These are phyloP conservation scores for Calameuta idolon DNA, from an alignment of 2,888 invertebrate genomes.

Conservation along the genomic window DNA sequence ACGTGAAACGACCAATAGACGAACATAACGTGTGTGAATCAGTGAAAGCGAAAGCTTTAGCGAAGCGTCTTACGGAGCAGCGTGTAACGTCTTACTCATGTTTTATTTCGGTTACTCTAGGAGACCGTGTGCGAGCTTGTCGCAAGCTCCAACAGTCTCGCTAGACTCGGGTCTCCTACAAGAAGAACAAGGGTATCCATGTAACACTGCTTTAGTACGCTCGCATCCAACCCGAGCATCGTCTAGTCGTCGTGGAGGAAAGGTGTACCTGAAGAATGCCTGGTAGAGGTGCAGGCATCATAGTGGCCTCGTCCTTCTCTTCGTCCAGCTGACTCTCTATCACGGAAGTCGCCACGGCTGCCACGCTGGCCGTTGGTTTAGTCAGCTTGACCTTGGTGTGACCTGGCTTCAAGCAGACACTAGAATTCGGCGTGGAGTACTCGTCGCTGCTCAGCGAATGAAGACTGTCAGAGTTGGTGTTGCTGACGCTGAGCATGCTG, in stretches of 20 bases:
- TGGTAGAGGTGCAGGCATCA: constrained; percentile 64
- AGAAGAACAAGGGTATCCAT: constrained; percentile 26
- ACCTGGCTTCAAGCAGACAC: constrained; percentile 38
- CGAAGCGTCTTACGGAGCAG: not conserved
- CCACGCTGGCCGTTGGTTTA: constrained; percentile 53
- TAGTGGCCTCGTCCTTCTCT: constrained; percentile 54
- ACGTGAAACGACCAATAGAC: not conserved
- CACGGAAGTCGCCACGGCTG: constrained; percentile 56
- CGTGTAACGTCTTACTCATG: not conserved
- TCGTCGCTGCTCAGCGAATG: constrained; percentile 71
- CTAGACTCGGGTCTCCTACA: constrained; percentile 52
- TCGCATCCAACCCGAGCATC: constrained; percentile 4
- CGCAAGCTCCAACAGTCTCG: constrained; percentile 43
- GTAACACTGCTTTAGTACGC: not conserved
- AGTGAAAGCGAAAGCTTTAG: not conserved
- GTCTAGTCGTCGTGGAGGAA: constrained; percentile 5
- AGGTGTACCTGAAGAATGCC: constrained; percentile 75
- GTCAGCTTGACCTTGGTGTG: constrained; percentile 43
- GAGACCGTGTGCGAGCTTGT: constrained; percentile 39
- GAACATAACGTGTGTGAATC: not conserved
- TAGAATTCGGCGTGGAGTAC: constrained; percentile 47
- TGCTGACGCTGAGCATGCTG: constrained; percentile 52
- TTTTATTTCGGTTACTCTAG: constrained; percentile 25
- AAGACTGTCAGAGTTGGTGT: constrained; percentile 70
- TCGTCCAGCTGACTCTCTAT: constrained; percentile 49